These are phyloP conservation scores for Amphipyra berbera DNA, from an alignment of 2,888 invertebrate genomes.

Conservation along the genomic window DNA sequence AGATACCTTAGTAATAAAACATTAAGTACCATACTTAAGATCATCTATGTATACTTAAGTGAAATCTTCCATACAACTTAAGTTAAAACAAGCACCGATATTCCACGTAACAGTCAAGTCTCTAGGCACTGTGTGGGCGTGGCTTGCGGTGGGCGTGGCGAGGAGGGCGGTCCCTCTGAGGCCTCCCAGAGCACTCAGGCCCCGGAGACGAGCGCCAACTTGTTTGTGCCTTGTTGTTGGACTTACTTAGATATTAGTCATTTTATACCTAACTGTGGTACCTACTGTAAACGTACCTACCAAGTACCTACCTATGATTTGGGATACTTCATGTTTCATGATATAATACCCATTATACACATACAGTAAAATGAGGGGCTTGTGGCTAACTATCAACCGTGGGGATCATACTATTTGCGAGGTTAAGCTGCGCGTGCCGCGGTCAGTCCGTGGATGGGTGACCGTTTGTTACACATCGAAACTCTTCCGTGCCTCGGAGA, in stretches of 20 bases:
- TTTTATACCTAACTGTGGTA: slow-evolving; percentile 30
- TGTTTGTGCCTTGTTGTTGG: slow-evolving; percentile 72
- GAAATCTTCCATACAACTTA: slow-evolving; percentile 70
- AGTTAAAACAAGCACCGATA: slow-evolving; percentile 67
- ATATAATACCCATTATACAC: not conserved
- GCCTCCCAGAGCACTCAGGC: slow-evolving; percentile 82
- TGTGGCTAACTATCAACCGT: no score
- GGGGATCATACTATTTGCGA: no score
- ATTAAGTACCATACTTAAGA: slow-evolving; percentile 26
- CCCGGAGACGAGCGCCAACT: slow-evolving; percentile 74
- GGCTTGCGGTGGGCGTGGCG: slow-evolving; percentile 79
- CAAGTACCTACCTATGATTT: not conserved
- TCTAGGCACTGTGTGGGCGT: slow-evolving; percentile 82
- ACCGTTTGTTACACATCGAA: no score
- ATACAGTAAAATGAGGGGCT: no score
- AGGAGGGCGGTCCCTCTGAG: slow-evolving; percentile 78
- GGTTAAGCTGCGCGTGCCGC: no score
- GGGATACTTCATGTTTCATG: not conserved
- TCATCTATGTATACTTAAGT: slow-evolving; percentile 32
- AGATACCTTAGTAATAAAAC: not conserved
- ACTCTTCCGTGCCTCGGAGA: no score
- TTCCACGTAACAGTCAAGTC: slow-evolving; percentile 72
- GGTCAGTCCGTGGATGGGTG: no score
- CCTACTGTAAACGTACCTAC: slow-evolving; percentile 13
- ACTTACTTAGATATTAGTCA: slow-evolving; percentile 56